Base-by-base conservation (phyloP, 2,113 vertebrate genomes). In the Semicossyphus pulcher region DNA sequence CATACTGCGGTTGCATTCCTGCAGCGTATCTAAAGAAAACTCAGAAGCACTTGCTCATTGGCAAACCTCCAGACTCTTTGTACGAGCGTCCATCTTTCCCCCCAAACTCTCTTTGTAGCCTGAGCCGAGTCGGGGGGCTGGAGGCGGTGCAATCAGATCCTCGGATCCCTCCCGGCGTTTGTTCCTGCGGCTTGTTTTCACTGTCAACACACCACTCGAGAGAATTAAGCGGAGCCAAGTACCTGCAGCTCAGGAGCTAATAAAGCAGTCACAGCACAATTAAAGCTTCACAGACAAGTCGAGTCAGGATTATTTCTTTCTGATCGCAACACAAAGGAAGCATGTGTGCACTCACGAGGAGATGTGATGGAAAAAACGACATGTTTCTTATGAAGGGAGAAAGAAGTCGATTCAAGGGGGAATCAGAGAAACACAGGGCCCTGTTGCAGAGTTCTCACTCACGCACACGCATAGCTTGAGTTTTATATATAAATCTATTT, bases 191-290 rank as follows among this genome's bases (percentile, higher is more conserved):
- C 79, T 86, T 92, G 90, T 92, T 92, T 92, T 89, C 81, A 86
- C 91, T 93, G 92, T 93, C 93, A 93, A 92, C 90, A 92, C 75
- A 78, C 64, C 90, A 93, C 92, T 93, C 89, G 84, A 92, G 89
- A 84, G 83, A 91, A 86, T 87, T 86, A 89, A 88, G 86, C 72
- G 71, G 73, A 80, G 84, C 85, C 85, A 90, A 92, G 91, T 90
- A 89, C 87, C 81, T 81, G 84, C 41, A 87, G 88, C 88, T 89
- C 78, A 76, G 84, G 83, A 82, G 86, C 80, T 81, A 87, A 90
- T 90, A 90, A 90, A 91, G 69, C 76, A 88, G 90, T 72, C 77
- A 73, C 76, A 88, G 87, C 65, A 72, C 85, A 91, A 85, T 88
- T 86, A 88, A 92, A 89, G 42, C 83, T 88, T 75, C 73, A 56